Percentiles rank a stretch among this genome's conserved stretches.
phyloP scores from a whole-genome alignment of 2,797 vertebrate genomes.

The Parauchenoglanis punctatus region DNA sequence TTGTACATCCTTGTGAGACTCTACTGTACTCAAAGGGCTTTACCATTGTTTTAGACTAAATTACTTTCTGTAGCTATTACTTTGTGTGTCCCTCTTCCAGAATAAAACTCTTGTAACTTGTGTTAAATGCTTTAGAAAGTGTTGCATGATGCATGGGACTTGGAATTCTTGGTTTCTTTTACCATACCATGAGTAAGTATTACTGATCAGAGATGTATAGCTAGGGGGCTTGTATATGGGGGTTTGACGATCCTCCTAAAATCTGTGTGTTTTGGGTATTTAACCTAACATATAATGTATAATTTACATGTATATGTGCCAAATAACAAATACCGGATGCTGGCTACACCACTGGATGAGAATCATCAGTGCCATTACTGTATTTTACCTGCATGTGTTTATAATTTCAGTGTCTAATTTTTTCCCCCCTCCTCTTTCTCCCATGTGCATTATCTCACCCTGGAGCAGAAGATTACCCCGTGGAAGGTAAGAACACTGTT shows the following conservation, averaged over 20 bases:
- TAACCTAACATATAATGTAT: neutral
- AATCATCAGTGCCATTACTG: neutral
- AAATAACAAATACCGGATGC: neutral
- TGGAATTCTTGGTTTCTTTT: neutral
- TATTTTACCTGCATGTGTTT: neutral
- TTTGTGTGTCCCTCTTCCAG: neutral
- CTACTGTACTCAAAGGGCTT: neutral
- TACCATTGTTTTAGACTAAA: neutral
- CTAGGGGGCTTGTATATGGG: neutral
- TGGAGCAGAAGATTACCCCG: slow-evolving; percentile 75
- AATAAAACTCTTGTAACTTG: neutral
- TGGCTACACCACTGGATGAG: neutral
- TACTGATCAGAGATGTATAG: neutral
- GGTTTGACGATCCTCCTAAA: neutral
- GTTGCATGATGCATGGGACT: neutral
- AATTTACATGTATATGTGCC: neutral
- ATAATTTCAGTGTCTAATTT: slow-evolving; percentile 40
- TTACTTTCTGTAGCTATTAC: neutral
- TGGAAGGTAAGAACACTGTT: slow-evolving; percentile 78
- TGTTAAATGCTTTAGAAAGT: neutral
- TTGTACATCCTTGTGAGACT: neutral
- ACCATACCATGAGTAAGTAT: neutral
- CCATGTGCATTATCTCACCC: neutral
- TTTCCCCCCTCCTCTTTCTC: slow-evolving; percentile 41
- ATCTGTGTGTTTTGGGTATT: neutral